These are phyloP conservation scores for Triplophysa yarkandensis DNA, from an alignment of 2,797 vertebrate species.

Conservation along the genomic window DNA sequence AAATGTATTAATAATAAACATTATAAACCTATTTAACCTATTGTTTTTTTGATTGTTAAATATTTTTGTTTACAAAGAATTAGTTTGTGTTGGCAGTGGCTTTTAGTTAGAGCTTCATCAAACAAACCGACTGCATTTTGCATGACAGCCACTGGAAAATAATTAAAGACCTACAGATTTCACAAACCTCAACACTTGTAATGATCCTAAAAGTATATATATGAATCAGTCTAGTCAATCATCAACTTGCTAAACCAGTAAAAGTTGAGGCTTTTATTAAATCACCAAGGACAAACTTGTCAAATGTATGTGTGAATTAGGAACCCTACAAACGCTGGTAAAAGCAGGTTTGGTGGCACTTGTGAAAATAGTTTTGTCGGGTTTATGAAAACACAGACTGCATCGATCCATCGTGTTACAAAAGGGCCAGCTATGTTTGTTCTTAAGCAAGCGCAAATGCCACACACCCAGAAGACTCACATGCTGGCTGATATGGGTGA, in stretches of 20 bases:
- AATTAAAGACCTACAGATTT: neutral
- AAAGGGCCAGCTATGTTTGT: neutral
- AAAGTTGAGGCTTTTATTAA: slow-evolving; percentile 2
- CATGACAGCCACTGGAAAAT: neutral
- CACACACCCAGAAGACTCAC: neutral
- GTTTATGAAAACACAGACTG: neutral
- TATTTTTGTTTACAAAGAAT: too few relatives aligned
- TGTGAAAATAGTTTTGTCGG: neutral
- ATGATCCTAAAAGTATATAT: slow-evolving; percentile 6
- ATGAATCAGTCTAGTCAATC: slow-evolving; percentile 14
- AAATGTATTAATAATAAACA: too few relatives aligned
- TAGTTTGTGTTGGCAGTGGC: too few relatives aligned
- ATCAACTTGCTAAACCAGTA: slow-evolving; percentile 20
- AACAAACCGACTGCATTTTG: neutral
- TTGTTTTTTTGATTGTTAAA: too few relatives aligned
- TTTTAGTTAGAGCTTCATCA: too few relatives aligned
- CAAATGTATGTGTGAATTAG: neutral
- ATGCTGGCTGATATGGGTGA: neutral
- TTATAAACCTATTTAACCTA: too few relatives aligned
- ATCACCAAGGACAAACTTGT: slow-evolving; percentile 1
- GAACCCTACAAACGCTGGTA: slow-evolving; percentile 4
- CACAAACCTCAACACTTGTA: neutral
- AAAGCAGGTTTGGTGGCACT: slow-evolving; percentile 12
- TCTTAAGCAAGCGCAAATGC: neutral
- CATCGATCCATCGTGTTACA: neutral